A percentile compares a stretch with the other conserved stretches of the same genome.
Evolutionary conservation across 2,113 vertebrate species (phyloP).

Genomic region (Pavo muticus): DNA sequence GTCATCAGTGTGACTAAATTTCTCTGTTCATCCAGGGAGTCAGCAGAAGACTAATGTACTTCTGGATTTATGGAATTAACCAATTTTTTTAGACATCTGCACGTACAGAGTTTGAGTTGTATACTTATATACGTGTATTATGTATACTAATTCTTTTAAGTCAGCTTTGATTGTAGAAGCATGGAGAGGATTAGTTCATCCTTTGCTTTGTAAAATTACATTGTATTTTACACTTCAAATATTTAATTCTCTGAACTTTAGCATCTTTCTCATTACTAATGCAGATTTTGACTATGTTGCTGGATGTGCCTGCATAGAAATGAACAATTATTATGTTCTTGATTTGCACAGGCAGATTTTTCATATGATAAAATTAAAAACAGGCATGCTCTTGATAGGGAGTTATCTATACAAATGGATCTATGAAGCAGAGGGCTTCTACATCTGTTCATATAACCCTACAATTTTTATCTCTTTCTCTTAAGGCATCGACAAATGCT

Average conservation of each 20-base stretch:
- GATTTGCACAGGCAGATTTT: conserved; percentile 1
- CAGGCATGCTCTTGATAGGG: neutral
- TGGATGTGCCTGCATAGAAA: neutral
- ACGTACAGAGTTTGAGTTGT: neutral
- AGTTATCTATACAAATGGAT: neutral
- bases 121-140: neutral
- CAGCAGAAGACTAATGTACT: neutral
- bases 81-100: neutral
- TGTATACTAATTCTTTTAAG: neutral
- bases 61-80: neutral
- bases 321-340: neutral
- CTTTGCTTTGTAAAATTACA: neutral
- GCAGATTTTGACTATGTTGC: neutral
- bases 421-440: neutral
- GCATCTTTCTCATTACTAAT: neutral
- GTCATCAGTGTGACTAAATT: neutral
- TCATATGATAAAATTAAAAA: neutral
- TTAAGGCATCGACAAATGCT: conserved; percentile 92
- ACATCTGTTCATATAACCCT: neutral
- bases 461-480: conserved; percentile 4
- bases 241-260: neutral
- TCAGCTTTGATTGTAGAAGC: neutral
- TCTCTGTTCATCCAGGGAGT: neutral
- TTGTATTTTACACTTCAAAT: neutral
- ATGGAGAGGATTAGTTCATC: neutral